Evolutionary conservation across 2,888 invertebrate species (phyloP).

Genomic region (Neoaliturus tenellus): DNA sequence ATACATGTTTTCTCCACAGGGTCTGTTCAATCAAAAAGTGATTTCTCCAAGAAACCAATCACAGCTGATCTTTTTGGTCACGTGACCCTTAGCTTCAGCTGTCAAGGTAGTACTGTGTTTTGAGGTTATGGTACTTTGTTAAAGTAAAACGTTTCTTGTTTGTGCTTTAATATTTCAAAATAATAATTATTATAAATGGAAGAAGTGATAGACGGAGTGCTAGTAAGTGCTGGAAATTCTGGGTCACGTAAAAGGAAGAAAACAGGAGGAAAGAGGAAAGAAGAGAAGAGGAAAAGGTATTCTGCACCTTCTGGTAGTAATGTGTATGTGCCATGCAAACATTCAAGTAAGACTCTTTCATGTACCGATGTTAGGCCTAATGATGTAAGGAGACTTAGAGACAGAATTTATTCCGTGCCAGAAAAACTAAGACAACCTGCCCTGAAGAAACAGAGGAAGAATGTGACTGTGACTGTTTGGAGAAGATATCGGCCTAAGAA

Average conservation of each 20-base stretch:
- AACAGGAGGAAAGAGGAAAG: slow-evolving; percentile 58
- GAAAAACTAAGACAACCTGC: slow-evolving; percentile 46
- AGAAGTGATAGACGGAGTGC: slow-evolving; percentile 50
- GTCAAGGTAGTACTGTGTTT: not conserved
- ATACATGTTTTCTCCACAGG: not conserved
- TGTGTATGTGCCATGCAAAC: slow-evolving; percentile 48
- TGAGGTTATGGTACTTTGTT: not conserved
- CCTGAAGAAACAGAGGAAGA: too few species aligned
- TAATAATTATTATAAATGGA: slow-evolving; percentile 12
- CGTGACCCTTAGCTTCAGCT: slow-evolving; percentile 3
- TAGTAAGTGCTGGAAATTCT: slow-evolving; percentile 47
- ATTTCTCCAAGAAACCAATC: slow-evolving; percentile 2
- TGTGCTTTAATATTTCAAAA: slow-evolving; percentile 11
- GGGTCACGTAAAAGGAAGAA: slow-evolving; percentile 39
- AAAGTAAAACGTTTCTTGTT: not conserved
- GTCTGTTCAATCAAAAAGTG: slow-evolving; percentile 12
- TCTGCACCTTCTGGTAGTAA: slow-evolving; percentile 49
- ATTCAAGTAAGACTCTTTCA: slow-evolving; percentile 41
- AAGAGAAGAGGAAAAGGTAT: slow-evolving; percentile 40
- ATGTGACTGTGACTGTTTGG: too few species aligned
- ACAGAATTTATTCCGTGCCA: slow-evolving; percentile 46
- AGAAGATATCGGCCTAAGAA: too few species aligned
- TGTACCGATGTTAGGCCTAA: slow-evolving; percentile 49
- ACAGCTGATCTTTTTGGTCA: slow-evolving; percentile 18
- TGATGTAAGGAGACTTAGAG: slow-evolving; percentile 49